phyloP scores from a whole-genome alignment of 2,888 invertebrate species.

The Thumatha senex region DNA sequence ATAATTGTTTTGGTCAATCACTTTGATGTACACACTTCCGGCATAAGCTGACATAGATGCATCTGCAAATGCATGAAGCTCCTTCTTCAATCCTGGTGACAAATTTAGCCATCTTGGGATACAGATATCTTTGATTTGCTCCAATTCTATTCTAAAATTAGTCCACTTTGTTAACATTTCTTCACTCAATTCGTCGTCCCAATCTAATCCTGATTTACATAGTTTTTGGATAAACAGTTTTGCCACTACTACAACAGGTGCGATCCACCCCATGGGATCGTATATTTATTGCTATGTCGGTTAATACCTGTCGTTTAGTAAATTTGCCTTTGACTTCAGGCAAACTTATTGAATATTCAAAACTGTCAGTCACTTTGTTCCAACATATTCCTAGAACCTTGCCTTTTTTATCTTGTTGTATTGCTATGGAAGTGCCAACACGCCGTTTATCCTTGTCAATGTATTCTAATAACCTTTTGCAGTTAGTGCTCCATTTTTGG shows the following conservation, averaged over 20 bases:
- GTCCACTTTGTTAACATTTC: constrained; percentile 1
- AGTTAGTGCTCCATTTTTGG: no score
- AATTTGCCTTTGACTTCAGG: background rate
- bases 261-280: background rate
- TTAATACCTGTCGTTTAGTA: background rate
- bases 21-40: background rate
- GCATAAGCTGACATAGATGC: constrained; percentile 1
- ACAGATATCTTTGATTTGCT: background rate
- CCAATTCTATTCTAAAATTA: background rate
- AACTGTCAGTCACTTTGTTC: background rate
- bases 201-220: background rate
- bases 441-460: no score
- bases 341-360: background rate
- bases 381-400: background rate
- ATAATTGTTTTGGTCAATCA: no score
- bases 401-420: no score
- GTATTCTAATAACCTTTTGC: no score
- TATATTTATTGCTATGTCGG: background rate
- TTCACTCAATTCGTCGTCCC: constrained; percentile 4
- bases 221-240: no score
- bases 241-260: background rate
- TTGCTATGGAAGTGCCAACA: no score
- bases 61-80: background rate
- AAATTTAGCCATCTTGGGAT: constrained; percentile 1
- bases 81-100: background rate